These are phyloP conservation scores for Ianthella basta DNA, from an alignment of 37 sponge, comb jelly and placozoan species.

Conservation along the genomic window DNA sequence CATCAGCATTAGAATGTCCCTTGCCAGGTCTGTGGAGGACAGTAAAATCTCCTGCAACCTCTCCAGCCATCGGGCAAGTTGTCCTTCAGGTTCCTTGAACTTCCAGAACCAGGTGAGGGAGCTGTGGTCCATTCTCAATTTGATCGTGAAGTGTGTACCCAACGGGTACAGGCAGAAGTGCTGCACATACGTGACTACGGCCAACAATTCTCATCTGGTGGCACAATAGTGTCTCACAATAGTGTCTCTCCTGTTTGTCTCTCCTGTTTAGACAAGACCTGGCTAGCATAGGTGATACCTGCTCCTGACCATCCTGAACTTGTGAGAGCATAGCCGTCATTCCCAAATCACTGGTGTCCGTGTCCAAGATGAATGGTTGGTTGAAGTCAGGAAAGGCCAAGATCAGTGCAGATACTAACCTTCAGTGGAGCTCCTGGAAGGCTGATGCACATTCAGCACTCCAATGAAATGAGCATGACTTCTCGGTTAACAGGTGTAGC, in stretches of 20 bases:
- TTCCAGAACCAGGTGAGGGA: too few relatives aligned
- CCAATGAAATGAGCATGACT: background rate
- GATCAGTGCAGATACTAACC: background rate
- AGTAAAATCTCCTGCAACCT: too few relatives aligned
- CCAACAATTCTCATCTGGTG: background rate
- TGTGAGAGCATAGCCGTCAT: constrained; percentile 17
- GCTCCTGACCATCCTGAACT: background rate
- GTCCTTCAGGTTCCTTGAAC: too few relatives aligned
- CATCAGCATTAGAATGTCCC: too few relatives aligned
- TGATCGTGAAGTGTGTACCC: too few relatives aligned
- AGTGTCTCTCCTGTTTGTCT: too few relatives aligned
- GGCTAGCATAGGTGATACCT: constrained; percentile 28
- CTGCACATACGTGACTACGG: background rate
- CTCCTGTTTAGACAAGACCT: background rate
- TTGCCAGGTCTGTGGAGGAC: too few relatives aligned
- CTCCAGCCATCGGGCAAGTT: too few relatives aligned
- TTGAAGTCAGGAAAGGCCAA: background rate
- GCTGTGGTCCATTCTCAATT: too few relatives aligned
- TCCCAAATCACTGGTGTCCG: constrained; percentile 5
- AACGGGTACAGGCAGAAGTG: too few relatives aligned
- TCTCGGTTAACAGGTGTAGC: constrained; percentile 22
- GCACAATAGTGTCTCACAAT: constrained; percentile 16
- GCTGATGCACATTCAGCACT: background rate
- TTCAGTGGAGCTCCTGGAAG: background rate
- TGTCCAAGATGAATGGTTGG: constrained; percentile 12